Percentiles rank a stretch among this genome's conserved stretches.
Evolutionary conservation across 2,113 vertebrate species (phyloP).

Genomic region (Sminthopsis crassicaudata): DNA sequence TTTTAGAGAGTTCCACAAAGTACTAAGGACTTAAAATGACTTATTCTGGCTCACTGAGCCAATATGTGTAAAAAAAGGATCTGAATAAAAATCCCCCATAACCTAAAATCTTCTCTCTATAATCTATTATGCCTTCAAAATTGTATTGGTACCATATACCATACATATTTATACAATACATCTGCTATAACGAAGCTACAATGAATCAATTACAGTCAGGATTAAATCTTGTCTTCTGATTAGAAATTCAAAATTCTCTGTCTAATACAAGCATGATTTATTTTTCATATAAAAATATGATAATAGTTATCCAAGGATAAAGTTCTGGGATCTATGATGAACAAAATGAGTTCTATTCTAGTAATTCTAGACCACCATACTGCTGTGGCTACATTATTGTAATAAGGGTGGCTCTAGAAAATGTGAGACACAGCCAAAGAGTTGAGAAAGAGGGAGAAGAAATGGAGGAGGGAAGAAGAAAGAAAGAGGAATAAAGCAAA

Average conservation of each 20-base stretch:
- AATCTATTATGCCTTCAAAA: not conserved
- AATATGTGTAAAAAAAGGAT: not conserved
- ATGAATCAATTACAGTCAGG: not conserved
- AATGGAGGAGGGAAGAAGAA: too few relatives aligned
- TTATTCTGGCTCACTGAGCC: not conserved
- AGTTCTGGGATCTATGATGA: not conserved
- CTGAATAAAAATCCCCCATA: not conserved
- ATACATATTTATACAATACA: not conserved
- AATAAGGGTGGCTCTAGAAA: not conserved
- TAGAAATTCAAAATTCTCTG: not conserved
- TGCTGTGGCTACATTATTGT: not conserved
- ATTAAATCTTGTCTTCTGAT: not conserved
- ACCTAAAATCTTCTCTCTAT: not conserved
- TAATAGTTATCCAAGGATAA: not conserved
- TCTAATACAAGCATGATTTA: too few relatives aligned
- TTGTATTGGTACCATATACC: not conserved
- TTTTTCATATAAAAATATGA: not conserved
- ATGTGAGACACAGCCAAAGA: too few relatives aligned
- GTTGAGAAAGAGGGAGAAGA: too few relatives aligned
- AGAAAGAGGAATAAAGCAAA: too few relatives aligned
- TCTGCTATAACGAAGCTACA: not conserved
- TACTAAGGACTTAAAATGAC: not conserved
- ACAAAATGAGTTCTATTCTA: not conserved
- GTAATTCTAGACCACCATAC: not conserved
- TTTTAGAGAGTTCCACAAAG: not conserved